These are phyloP conservation scores for Drosophila serrata DNA, from an alignment of 1,140 invertebrate genomes.

Conservation along the genomic window DNA sequence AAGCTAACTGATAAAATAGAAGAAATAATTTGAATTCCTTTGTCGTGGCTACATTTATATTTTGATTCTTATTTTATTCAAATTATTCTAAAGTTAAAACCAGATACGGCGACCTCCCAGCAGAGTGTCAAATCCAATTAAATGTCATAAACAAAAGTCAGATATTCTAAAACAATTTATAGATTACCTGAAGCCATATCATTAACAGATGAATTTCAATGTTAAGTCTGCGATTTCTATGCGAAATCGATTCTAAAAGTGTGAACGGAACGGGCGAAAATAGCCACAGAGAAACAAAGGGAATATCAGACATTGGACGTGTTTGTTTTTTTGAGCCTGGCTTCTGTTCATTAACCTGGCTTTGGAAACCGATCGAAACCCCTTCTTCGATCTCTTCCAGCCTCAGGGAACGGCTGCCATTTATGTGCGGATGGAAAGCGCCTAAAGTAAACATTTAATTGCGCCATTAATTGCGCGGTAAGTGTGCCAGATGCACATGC, in stretches of 20 bases:
- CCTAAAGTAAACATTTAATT: constrained; percentile 83
- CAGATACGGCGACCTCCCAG: constrained; percentile 1
- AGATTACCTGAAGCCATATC: constrained; percentile 10
- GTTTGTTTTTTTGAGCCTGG: neutral
- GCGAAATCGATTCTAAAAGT: constrained; percentile 22
- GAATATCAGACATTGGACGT: neutral
- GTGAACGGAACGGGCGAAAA: constrained; percentile 11
- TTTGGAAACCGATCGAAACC: neutral
- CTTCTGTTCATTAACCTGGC: constrained; percentile 28
- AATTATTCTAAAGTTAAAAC: constrained; percentile 1
- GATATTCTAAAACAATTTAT: constrained; percentile 32
- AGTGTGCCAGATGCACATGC: constrained; percentile 81
- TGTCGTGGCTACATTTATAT: neutral
- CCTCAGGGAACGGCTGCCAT: constrained; percentile 50
- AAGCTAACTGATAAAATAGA: neutral
- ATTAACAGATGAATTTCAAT: constrained; percentile 35
- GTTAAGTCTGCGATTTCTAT: constrained; percentile 32
- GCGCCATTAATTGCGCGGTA: constrained; percentile 80
- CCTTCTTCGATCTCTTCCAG: constrained; percentile 35
- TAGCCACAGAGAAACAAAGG: constrained; percentile 13
- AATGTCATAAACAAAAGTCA: constrained; percentile 6
- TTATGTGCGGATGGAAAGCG: constrained; percentile 70
- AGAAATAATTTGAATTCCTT: constrained; percentile 1
- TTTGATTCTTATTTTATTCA: neutral
- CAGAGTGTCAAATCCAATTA: constrained; percentile 13